phyloP scores from a whole-genome alignment of 2,888 invertebrate species.

The Napeogenes inachia region DNA sequence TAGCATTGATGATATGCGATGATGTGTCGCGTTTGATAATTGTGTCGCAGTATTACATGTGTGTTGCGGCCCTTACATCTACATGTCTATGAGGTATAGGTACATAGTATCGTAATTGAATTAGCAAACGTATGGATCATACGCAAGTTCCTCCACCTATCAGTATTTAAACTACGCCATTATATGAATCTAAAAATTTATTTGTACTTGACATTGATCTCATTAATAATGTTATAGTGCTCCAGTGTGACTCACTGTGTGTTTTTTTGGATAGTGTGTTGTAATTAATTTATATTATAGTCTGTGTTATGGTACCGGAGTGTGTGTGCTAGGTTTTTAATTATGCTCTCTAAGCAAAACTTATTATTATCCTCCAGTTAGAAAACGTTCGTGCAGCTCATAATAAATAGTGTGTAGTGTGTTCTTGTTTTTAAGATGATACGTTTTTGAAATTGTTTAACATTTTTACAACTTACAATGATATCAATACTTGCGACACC shows the following conservation, averaged over 20 bases:
- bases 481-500: no score
- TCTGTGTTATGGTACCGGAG: background rate
- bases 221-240: slow-evolving; percentile 13
- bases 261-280: slow-evolving; percentile 9
- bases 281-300: slow-evolving; percentile 13
- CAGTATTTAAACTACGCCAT: slow-evolving; percentile 29
- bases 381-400: no score
- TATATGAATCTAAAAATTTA: slow-evolving; percentile 26
- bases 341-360: background rate
- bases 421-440: background rate
- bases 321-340: slow-evolving; percentile 3
- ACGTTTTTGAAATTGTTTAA: background rate
- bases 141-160: slow-evolving; percentile 28
- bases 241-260: slow-evolving; percentile 1
- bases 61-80: no score
- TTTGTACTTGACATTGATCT: slow-evolving; percentile 18
- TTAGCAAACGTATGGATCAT: slow-evolving; percentile 4
- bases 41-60: no score
- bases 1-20: no score
- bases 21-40: no score
- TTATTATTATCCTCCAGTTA: background rate
- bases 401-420: no score
- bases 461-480: no score
- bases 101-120: slow-evolving; percentile 3
- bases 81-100: background rate